Evolutionary conservation across 1,140 invertebrate species (phyloP).

Genomic region (Drosophila sp.): DNA sequence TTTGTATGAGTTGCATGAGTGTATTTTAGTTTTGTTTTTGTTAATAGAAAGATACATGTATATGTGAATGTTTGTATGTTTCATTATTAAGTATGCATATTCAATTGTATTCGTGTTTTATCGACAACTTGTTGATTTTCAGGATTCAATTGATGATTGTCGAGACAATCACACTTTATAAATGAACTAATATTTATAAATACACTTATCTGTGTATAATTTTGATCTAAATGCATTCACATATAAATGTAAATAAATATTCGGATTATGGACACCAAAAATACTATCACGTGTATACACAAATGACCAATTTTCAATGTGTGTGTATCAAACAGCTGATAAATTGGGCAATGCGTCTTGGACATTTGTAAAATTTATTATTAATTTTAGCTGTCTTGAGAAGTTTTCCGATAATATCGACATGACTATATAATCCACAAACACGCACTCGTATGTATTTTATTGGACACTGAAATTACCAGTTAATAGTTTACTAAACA

Average conservation of each 20-base stretch:
- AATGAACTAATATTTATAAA: conserved; percentile 21
- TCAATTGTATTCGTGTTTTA: conserved; percentile 11
- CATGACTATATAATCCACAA: background rate
- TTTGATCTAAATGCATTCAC: conserved; percentile 5
- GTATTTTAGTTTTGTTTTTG: conserved; percentile 28
- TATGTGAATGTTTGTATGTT: background rate
- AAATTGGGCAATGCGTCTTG: conserved; percentile 20
- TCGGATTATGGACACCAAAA: background rate
- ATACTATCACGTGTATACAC: conserved; percentile 45
- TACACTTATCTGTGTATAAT: background rate
- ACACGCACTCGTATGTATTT: background rate
- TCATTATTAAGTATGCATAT: conserved; percentile 15
- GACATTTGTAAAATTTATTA: background rate
- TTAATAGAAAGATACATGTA: conserved; percentile 8
- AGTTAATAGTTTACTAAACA: conserved; percentile 9
- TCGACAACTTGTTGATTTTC: conserved; percentile 45
- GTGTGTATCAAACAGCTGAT: conserved; percentile 44
- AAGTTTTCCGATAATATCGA: background rate
- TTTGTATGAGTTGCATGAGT: background rate
- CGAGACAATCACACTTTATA: background rate
- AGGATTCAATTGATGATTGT: conserved; percentile 4
- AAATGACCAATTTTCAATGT: conserved; percentile 20
- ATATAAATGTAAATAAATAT: conserved; percentile 5
- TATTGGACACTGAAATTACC: conserved; percentile 9
- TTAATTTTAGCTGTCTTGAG: background rate